phyloP scores from a whole-genome alignment of 2,888 invertebrate genomes.

The Lepidonotus clava region DNA sequence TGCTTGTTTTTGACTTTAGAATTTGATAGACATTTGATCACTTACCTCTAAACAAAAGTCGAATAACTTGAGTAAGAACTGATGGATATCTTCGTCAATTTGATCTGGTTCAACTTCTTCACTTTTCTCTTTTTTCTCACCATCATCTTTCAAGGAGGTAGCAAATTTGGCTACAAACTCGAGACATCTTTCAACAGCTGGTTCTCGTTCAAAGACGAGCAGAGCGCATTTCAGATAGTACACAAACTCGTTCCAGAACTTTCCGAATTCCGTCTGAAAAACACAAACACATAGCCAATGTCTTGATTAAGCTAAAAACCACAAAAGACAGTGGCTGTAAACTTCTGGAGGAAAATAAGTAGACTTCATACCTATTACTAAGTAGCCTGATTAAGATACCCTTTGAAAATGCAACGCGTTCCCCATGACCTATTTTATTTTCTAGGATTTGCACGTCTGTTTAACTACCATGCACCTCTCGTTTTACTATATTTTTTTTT shows the following conservation, averaged over 20 bases:
- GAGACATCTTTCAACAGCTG: constrained; percentile 86
- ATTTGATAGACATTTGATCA: too few species aligned
- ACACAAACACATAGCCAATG: constrained; percentile 1
- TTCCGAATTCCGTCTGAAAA: constrained; percentile 83
- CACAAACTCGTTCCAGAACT: constrained; percentile 85
- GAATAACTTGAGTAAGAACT: constrained; percentile 84
- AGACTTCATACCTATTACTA: neutral
- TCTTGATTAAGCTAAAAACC: neutral
- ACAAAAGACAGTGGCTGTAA: too few species aligned
- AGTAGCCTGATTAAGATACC: neutral
- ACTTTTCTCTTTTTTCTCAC: constrained; percentile 8
- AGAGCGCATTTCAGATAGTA: constrained; percentile 85
- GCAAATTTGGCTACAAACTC: constrained; percentile 88
- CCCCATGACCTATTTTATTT: neutral
- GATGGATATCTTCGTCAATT: constrained; percentile 77
- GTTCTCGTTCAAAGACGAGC: constrained; percentile 86
- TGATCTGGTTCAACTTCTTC: constrained; percentile 77
- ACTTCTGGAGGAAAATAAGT: too few species aligned
- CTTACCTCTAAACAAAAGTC: constrained; percentile 79
- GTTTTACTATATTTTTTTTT: too few species aligned
- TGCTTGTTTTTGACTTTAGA: too few species aligned
- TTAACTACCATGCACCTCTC: neutral
- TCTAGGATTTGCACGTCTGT: neutral
- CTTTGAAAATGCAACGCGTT: neutral
- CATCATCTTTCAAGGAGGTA: constrained; percentile 81